Evolutionary conservation across 2,113 vertebrate genomes (phyloP).

Genomic region (Mobula hypostoma): DNA sequence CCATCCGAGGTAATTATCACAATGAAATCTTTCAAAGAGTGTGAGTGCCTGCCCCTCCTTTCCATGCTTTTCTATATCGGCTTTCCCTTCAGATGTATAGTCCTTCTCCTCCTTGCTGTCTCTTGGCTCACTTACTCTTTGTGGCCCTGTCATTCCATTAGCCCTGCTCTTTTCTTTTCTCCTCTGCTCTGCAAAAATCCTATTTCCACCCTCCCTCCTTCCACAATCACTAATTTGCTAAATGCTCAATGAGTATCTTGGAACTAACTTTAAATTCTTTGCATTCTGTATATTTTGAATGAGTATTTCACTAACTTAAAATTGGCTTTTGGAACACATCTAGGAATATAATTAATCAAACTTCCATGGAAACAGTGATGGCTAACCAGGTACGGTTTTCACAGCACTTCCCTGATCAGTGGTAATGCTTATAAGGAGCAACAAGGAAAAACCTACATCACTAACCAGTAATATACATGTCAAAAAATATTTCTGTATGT

Average conservation of each 20-base stretch:
- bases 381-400: neutral
- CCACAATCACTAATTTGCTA: neutral
- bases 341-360: neutral
- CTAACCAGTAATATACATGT: neutral
- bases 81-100: neutral
- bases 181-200: neutral
- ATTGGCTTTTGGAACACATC: neutral
- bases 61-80: neutral
- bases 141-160: neutral
- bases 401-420: neutral
- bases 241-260: neutral
- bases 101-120: neutral
- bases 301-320: neutral
- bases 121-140: neutral
- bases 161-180: neutral
- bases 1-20: too few species aligned
- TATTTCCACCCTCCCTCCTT: neutral
- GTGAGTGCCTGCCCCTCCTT: neutral
- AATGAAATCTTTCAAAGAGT: neutral
- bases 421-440: neutral
- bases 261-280: neutral
- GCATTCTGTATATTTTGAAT: neutral
- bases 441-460: neutral
- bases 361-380: neutral
- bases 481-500: neutral